Evolutionary conservation across 64 coral and sea anemone genomes (phyloP).

Genomic region (Porites lutea): DNA sequence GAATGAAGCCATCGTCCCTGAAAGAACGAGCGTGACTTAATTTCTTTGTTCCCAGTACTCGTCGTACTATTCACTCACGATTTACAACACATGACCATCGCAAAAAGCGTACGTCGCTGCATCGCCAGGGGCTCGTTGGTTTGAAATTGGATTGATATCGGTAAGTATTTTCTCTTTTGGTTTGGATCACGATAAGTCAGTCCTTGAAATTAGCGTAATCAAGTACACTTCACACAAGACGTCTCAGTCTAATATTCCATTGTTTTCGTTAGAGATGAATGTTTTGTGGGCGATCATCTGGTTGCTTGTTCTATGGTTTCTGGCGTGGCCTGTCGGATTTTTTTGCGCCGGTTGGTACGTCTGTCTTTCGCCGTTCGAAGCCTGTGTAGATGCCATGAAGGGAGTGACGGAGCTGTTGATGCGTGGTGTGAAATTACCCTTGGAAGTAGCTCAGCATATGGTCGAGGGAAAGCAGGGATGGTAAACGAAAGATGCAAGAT

Average conservation of each 20-base stretch:
- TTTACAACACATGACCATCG: too few relatives aligned
- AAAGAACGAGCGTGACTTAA: too few relatives aligned
- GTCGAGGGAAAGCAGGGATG: slow-evolving; percentile 80
- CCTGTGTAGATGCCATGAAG: slow-evolving; percentile 77
- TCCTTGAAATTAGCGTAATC: background rate
- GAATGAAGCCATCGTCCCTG: too few relatives aligned
- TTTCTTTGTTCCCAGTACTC: too few relatives aligned
- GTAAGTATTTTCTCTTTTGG: background rate
- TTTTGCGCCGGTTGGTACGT: slow-evolving; percentile 92
- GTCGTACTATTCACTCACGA: too few relatives aligned
- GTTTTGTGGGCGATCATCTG: slow-evolving; percentile 90
- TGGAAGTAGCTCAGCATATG: slow-evolving; percentile 84
- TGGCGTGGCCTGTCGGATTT: slow-evolving; percentile 82
- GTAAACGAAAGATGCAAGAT: background rate
- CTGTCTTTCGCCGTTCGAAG: slow-evolving; percentile 84
- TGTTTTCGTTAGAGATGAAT: slow-evolving; percentile 47
- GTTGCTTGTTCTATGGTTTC: slow-evolving; percentile 76
- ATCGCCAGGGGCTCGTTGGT: too few relatives aligned
- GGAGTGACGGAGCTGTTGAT: slow-evolving; percentile 71
- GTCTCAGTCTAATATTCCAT: background rate
- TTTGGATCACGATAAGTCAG: background rate
- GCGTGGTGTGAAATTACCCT: slow-evolving; percentile 75
- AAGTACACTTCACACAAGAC: background rate
- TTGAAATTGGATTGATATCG: background rate
- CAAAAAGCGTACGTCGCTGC: too few relatives aligned